phyloP scores from a whole-genome alignment of 1,140 invertebrate species.

The Plutomurus gul region DNA sequence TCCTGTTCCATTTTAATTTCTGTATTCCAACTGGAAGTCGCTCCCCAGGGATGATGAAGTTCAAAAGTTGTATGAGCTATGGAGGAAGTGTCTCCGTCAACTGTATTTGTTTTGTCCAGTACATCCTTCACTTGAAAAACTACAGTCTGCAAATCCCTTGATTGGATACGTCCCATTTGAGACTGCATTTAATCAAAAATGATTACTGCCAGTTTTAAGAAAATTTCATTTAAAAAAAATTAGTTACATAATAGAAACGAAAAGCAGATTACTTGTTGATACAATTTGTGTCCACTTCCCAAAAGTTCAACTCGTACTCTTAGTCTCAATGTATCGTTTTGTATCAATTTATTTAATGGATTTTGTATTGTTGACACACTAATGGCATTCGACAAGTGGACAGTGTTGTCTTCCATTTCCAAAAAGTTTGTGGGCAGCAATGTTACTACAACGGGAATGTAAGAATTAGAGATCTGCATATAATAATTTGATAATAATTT shows the following conservation, averaged over 20 bases:
- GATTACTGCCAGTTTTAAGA: background rate
- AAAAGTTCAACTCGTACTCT: background rate
- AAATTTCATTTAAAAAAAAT: too few species aligned
- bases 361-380: background rate
- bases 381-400: background rate
- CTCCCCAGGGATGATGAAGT: constrained; percentile 16
- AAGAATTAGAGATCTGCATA: background rate
- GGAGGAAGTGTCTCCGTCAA: background rate
- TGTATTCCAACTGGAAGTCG: background rate
- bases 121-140: constrained; percentile 3
- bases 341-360: background rate
- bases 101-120: background rate
- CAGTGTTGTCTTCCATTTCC: background rate
- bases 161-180: background rate
- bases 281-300: constrained; percentile 12
- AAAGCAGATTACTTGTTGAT: too few species aligned
- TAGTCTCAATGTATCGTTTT: background rate
- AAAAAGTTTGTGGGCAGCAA: background rate
- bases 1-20: background rate
- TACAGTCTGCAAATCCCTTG: constrained; percentile 2
- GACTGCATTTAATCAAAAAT: background rate
- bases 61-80: constrained; percentile 9
- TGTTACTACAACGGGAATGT: background rate
- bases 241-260: too few species aligned
- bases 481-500: background rate